A percentile compares a stretch with the other conserved stretches of the same genome.
These are phyloP conservation scores for Nineta flava DNA, from an alignment of 2,888 invertebrate genomes.

Conservation along the genomic window DNA sequence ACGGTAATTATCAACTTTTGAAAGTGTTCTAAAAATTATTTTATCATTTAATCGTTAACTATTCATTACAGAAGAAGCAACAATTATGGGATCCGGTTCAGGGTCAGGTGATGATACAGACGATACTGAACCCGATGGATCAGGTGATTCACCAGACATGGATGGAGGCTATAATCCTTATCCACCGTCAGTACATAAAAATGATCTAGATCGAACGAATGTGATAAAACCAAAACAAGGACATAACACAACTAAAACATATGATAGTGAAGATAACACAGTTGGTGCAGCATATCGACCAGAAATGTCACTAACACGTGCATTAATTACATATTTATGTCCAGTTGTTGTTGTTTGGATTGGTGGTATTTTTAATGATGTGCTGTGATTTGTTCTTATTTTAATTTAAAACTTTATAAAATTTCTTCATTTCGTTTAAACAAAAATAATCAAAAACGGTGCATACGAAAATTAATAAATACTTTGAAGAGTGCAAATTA, in stretches of 20 bases:
- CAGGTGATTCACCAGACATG: constrained; percentile 21
- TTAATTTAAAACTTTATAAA: no score
- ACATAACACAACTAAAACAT: constrained; percentile 8
- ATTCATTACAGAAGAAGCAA: constrained; percentile 30
- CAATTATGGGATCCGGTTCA: constrained; percentile 48
- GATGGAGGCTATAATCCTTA: constrained; percentile 12
- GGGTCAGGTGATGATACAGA: constrained; percentile 52
- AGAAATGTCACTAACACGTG: constrained; percentile 37
- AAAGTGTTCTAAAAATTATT: neutral
- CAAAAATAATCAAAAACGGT: no score
- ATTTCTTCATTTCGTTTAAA: no score
- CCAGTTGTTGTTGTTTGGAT: constrained; percentile 77
- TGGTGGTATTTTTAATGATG: constrained; percentile 64
- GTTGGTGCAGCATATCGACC: constrained; percentile 23
- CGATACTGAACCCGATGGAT: constrained; percentile 25
- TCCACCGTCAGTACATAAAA: constrained; percentile 4
- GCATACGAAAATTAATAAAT: no score
- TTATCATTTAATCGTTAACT: neutral
- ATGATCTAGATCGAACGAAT: neutral
- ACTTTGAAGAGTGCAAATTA: no score
- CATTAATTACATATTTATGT: constrained; percentile 57
- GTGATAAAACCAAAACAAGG: constrained; percentile 8
- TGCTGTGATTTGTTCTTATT: constrained; percentile 47
- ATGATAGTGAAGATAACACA: constrained; percentile 25
- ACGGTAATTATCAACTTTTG: constrained; percentile 24